phyloP scores from a whole-genome alignment of 1,140 invertebrate genomes.

The Sitodiplosis mosellana region DNA sequence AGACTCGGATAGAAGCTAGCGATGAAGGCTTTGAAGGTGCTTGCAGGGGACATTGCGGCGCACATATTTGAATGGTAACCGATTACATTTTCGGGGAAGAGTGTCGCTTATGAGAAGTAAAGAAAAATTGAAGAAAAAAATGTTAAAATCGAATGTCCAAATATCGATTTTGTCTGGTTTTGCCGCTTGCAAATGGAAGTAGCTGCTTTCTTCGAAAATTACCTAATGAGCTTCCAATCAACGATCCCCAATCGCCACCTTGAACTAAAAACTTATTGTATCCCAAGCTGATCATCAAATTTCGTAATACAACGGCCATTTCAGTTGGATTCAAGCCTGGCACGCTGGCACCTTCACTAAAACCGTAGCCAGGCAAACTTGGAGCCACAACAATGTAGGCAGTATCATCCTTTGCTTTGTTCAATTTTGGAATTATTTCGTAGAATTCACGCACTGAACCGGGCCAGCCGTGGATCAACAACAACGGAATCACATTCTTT shows the following conservation, averaged over 20 bases:
- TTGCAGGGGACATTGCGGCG: constrained; percentile 4
- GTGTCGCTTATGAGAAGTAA: constrained; percentile 37
- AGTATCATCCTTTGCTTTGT: constrained; percentile 32
- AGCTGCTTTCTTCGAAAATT: constrained; percentile 62
- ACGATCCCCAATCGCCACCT: constrained; percentile 63
- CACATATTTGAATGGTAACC: constrained; percentile 41
- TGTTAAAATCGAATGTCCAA: too few relatives aligned
- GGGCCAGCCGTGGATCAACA: constrained; percentile 80
- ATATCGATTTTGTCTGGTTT: constrained; percentile 84
- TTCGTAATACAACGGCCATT: constrained; percentile 54
- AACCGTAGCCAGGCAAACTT: constrained; percentile 70
- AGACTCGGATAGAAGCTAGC: constrained; percentile 32
- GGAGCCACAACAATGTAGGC: constrained; percentile 63
- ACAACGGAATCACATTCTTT: constrained; percentile 32
- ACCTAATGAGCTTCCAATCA: too few relatives aligned
- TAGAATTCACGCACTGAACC: constrained; percentile 75
- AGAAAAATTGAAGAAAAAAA: too few relatives aligned
- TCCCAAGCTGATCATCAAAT: constrained; percentile 65
- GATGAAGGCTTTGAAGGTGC: constrained; percentile 17
- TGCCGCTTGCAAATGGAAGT: constrained; percentile 68
- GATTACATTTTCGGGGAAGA: constrained; percentile 49
- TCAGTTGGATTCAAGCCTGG: constrained; percentile 41
- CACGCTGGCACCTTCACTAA: constrained; percentile 34
- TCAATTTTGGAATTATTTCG: constrained; percentile 51
- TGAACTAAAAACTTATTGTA: constrained; percentile 62